phyloP scores from a whole-genome alignment of 2,797 vertebrate species.

The Telmatherina bonti region DNA sequence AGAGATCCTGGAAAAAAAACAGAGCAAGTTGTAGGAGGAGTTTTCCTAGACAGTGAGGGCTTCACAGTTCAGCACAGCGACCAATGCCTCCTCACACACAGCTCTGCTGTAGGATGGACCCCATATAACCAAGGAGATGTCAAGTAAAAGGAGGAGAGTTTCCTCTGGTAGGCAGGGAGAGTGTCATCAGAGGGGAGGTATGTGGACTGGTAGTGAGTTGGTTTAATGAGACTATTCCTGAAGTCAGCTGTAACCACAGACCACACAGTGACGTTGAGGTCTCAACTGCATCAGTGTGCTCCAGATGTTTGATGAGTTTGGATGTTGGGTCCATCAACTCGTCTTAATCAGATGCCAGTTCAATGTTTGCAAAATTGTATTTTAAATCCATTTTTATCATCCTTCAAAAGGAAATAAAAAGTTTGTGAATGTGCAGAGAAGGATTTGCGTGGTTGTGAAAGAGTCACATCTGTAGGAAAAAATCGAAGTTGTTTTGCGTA shows the following conservation, averaged over 20 bases:
- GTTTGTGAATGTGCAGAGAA: too few species aligned
- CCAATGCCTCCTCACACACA: background rate
- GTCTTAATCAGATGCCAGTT: too few species aligned
- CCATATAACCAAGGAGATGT: constrained; percentile 16
- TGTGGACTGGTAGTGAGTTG: constrained; percentile 68
- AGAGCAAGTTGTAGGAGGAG: constrained; percentile 43
- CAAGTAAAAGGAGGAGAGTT: constrained; percentile 31
- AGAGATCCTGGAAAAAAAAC: constrained; percentile 21
- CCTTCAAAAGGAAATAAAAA: too few species aligned
- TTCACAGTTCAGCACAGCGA: constrained; percentile 83
- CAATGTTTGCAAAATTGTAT: too few species aligned
- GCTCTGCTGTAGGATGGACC: background rate
- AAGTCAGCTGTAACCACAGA: background rate
- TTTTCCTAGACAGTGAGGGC: constrained; percentile 83
- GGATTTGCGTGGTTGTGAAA: too few species aligned
- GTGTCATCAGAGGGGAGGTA: constrained; percentile 65
- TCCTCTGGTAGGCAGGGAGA: constrained; percentile 72
- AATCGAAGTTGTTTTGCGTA: too few species aligned
- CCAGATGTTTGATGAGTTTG: too few species aligned
- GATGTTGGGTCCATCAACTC: too few species aligned
- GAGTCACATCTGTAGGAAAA: too few species aligned
- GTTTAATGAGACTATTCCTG: constrained; percentile 6
- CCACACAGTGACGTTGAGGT: background rate
- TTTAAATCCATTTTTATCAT: too few species aligned
- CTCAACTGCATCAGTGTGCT: background rate